Conservation (phyloP, 2,113 vertebrate genomes). For the Mirounga angustirostris region DNA sequence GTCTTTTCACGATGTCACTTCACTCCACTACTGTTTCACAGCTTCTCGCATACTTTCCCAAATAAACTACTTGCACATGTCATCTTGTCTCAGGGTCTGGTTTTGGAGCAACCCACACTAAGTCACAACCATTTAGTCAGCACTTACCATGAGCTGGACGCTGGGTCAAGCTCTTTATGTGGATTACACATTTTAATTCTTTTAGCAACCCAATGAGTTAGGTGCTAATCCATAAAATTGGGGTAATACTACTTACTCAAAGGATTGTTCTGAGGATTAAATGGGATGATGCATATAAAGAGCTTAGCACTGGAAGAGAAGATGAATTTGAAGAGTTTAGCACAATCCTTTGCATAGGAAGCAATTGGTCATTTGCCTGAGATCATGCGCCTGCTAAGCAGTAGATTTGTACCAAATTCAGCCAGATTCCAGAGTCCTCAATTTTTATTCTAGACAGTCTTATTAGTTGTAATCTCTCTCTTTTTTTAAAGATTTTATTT, state of each 20-base stretch:
- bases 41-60: not conserved
- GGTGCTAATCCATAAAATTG: slow-evolving; percentile 53
- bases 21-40: not conserved
- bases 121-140: not conserved
- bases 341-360: not conserved
- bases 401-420: slow-evolving; percentile 30
- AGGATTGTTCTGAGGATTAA: slow-evolving; percentile 57
- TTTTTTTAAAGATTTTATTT: not conserved
- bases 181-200: slow-evolving; percentile 61
- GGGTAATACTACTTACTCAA: slow-evolving; percentile 40
- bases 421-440: slow-evolving; percentile 22
- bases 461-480: not conserved
- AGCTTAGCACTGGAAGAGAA: slow-evolving; percentile 23
- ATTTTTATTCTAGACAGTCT: not conserved
- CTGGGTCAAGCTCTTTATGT: slow-evolving; percentile 39
- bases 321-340: slow-evolving; percentile 1
- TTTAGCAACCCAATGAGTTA: slow-evolving; percentile 50
- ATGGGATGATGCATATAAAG: not conserved
- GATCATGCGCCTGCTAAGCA: not conserved
- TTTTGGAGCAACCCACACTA: not conserved
- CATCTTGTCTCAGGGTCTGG: not conserved
- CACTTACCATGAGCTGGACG: not conserved
- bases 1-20: not conserved
- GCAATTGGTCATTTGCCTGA: not conserved
- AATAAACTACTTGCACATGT: not conserved